A percentile compares a stretch with the other conserved stretches of the same genome.
phyloP scores from a whole-genome alignment of 2,113 vertebrate genomes.

The Butorides virescens region DNA sequence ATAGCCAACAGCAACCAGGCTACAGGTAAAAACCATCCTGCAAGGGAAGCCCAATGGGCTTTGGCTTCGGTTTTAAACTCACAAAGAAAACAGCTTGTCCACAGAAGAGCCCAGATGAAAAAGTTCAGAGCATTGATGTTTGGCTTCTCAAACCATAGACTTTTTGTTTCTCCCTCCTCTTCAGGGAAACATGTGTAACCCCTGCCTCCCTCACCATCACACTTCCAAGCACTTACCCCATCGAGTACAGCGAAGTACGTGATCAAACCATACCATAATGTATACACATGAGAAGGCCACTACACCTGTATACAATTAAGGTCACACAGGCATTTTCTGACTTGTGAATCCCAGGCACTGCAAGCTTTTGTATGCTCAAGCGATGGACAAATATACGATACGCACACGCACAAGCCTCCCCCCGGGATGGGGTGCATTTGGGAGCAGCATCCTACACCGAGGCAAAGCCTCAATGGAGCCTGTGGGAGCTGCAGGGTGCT shows the following conservation, averaged over 20 bases:
- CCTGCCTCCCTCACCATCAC: not conserved
- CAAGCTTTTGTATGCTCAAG: not conserved
- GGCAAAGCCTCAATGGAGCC: slow-evolving; percentile 5
- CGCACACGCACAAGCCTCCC: not conserved
- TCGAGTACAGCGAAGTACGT: rapidly evolving
- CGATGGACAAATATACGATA: not conserved
- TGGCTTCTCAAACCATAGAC: not conserved
- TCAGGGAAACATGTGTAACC: not conserved
- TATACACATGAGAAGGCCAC: not conserved
- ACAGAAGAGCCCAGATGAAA: not conserved
- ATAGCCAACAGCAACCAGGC: not conserved
- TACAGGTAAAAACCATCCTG: not conserved
- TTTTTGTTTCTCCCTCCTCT: not conserved
- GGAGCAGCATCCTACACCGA: slow-evolving; percentile 5
- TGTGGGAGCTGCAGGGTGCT: slow-evolving; percentile 32
- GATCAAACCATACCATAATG: not conserved
- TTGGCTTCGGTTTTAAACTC: not conserved
- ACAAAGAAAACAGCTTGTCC: not conserved
- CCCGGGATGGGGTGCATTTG: not conserved
- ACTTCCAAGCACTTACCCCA: not conserved
- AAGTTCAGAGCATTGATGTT: not conserved
- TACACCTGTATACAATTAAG: not conserved
- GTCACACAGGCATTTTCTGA: not conserved
- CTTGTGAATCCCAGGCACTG: not conserved
- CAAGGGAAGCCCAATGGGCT: rapidly evolving